Evolutionary conservation across 2,113 vertebrate genomes (phyloP), one percentile per base, ranked within the genome.

Genomic region (Trogon melanurus): DNA sequence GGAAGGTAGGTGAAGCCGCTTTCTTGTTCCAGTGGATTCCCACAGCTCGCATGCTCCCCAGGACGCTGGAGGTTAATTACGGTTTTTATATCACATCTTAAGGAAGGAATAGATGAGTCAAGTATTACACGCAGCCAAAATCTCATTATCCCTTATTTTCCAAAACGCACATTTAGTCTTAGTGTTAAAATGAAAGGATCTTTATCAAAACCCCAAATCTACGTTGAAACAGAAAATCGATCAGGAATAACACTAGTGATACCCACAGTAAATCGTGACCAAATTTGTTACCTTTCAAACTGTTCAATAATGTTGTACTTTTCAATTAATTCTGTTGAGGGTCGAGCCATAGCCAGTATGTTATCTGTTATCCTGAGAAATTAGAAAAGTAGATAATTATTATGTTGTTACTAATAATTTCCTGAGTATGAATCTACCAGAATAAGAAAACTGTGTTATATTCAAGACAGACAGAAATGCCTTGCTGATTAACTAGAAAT

Each of bases 31-130:
- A 99, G 97, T 3, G 99, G 97, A 91, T 98, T 98, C 88, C 99
- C 99, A 85, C 99, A 99, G 98, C 99, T 99, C 25, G 99, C 99
- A 1, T 99, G 99, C 97, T 99, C 99, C 74, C 99, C 99, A 13
- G 99, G 99, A 65, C 99, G 98, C 98, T 99, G 99, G 69, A 99
- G 98, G 98, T 99, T 99, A 97, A 99, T 99, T 72, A 99, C 56
- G 5, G 99, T 99, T 98, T 98, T 99, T 98, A 99, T 98, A 79
- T 98, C 98, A 73, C 97, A 98, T 96, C 99, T 99, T 97, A 91
- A 91, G 90, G 79, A 94, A 96, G 90, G 89, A 96, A 85, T 11
- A 96, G 81, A 95, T 97, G 88, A 95, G 84, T 96, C 60, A 93
- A 91, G 53, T 65, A 66, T 67, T 91, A 76, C 10, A 67, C 10